phyloP scores from a whole-genome alignment of 35 echinoderm and acorn worm species.

The Ophiothrix spiculata region DNA sequence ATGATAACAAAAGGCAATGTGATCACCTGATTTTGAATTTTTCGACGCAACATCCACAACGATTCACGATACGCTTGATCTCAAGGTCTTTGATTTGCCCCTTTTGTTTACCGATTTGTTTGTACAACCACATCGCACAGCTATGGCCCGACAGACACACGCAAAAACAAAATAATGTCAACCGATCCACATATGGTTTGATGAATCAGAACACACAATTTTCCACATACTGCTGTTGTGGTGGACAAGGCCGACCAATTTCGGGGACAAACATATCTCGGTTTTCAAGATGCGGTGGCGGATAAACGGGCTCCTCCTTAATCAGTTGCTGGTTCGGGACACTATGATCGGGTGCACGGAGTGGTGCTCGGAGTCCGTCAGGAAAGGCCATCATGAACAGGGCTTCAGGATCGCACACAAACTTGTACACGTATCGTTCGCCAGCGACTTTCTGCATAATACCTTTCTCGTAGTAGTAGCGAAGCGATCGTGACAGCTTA shows the following conservation, averaged over 20 bases:
- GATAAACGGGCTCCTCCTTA: constrained; percentile 18
- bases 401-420: constrained; percentile 97
- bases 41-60: background rate
- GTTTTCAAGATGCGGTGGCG: constrained; percentile 17
- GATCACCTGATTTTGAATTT: background rate
- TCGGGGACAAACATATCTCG: constrained; percentile 56
- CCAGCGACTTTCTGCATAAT: constrained; percentile 99
- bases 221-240: constrained; percentile 39
- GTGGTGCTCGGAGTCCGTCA: constrained; percentile 63
- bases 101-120: background rate
- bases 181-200: background rate
- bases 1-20: background rate
- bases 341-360: constrained; percentile 53
- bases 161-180: background rate
- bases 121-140: background rate
- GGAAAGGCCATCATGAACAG: constrained; percentile 97
- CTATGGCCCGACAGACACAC: background rate
- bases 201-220: constrained; percentile 37
- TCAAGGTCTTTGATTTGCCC: background rate
- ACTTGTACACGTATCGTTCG: constrained; percentile 99
- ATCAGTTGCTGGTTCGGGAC: constrained; percentile 48
- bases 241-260: constrained; percentile 34
- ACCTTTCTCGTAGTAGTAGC: constrained; percentile 98
- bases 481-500: constrained; percentile 89
- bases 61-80: background rate